Evolutionary conservation across 2,888 invertebrate genomes (phyloP), one percentile per base, ranked within the genome.

Genomic region (Diabrotica balteata): DNA sequence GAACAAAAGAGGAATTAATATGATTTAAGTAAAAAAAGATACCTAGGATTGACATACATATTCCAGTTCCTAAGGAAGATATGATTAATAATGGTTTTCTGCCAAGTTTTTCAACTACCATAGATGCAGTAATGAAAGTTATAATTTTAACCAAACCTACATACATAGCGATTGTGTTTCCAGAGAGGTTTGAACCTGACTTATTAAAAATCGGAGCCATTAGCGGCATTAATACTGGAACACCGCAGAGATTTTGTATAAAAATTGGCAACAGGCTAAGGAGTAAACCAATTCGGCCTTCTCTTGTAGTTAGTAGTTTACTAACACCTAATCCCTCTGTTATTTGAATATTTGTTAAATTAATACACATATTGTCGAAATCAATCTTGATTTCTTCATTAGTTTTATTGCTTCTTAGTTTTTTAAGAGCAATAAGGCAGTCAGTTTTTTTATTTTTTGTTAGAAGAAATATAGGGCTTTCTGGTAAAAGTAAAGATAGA

Each of bases 151-250:
- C 53, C 3, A 49, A 8, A 7, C 68, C 68, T 1, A 64, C 57
- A 17, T 50, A 11, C 7, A 68, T 55, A n/a, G 68, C 59, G 5
- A 64, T 55, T 8, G 43, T 50, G 22, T 68, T 64, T 7, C 68
- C 68, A 43, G 54, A 54, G 10, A 68, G 7, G 11, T 11, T 51
- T 7, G 63, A 52, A 32, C 44, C 42, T 3, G 64, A 46, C n/a
- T 57, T 54, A 9, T 64, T 49, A 22, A 68, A 64, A 44, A 68
- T 63, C 5, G 68, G 60, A 7, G 59, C 68, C 32, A 59, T 32
- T n/a, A 68, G 54, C 7, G 63, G 32, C 64, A 66, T 47, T 7
- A 69, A 17, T 8, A 45, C 52, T 4, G 63, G 44, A 1, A 51
- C 54, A 11, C 69, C 69, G 4, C 63, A 53, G 1, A 57, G 54